Evolutionary conservation across 2,797 vertebrate species (phyloP), one percentile per base, ranked within the genome.

Genomic region (Macropodus opercularis): DNA sequence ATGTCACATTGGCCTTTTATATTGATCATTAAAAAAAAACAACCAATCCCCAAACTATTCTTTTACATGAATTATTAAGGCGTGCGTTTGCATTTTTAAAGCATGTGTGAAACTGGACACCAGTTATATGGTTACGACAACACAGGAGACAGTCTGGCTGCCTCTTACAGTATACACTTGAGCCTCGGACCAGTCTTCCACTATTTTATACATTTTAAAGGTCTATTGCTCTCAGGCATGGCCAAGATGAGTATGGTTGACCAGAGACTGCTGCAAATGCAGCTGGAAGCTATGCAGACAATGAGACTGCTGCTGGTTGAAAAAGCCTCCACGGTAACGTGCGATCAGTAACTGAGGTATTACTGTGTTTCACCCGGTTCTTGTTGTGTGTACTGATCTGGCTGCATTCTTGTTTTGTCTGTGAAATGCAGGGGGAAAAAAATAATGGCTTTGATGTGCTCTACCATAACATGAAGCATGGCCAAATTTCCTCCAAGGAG

Each of bases 381-480:
- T 14, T 64, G 27, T 29, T 43, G 24, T 2, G 3, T 6, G 58
- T 23, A 59, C 56, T 75, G 8, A 81, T 60, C 19, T 34, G 0
- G 24, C 21, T 43, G 26, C 24, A 1, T 75, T 38, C 13, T 29
- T 69, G n/a, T 86, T 65, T 69, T 43, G 47, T 77, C 23, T 85
- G 47, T 76, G 15, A 50, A 22, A 27, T 36, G 7, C 87, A 99
- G 97, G 97, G 97, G 42, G 97, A 99, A 84, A 97, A 95, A 84
- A 98, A 98, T 79, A 97, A 92, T 95, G 97, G 97, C 78, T 99
- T 99, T 71, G 95, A 98, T 65, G 93, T 99, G 46, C 93, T 99
- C 26, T 99, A 98, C 89, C 97, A 99, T 71, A 99, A 99, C 85
- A 98, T 99, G 96, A 98, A 98, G 86, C 94, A 98, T 35, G 97